These are phyloP conservation scores for Neodiprion virginianus DNA, from an alignment of 1,140 invertebrate species.

Conservation along the genomic window DNA sequence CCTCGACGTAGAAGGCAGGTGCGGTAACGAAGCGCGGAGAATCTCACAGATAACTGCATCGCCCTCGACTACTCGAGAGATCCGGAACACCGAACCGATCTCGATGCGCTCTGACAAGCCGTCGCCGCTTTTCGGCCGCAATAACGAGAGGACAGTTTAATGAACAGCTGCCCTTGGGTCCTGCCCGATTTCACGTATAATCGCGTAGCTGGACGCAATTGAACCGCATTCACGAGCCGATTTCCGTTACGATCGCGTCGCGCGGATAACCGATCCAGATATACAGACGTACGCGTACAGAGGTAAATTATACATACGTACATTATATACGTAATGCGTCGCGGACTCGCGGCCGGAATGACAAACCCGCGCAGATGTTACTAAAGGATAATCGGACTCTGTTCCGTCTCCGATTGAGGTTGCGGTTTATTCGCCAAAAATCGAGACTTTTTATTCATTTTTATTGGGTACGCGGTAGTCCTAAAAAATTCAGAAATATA, in stretches of 20 bases:
- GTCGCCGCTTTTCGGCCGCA: background rate
- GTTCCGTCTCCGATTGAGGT: background rate
- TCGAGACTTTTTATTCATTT: background rate
- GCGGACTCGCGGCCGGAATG: constrained; percentile 29
- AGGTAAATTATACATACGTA: background rate
- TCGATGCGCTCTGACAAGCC: too few species aligned
- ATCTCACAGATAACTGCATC: too few species aligned
- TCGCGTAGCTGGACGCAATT: background rate
- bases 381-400: background rate
- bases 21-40: too few species aligned
- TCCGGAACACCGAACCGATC: too few species aligned
- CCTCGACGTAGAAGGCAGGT: too few species aligned
- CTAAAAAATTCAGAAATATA: too few species aligned
- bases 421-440: background rate
- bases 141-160: background rate
- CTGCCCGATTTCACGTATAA: background rate
- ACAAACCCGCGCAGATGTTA: constrained; percentile 36
- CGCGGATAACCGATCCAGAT: constrained; percentile 3
- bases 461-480: too few species aligned
- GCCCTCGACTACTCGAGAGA: too few species aligned
- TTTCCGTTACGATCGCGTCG: constrained; percentile 10
- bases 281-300: too few species aligned
- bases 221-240: background rate
- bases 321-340: constrained; percentile 23
- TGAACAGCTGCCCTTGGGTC: constrained; percentile 19